Conservation (phyloP, 1,140 invertebrate genomes). For the Euwallacea similis region DNA sequence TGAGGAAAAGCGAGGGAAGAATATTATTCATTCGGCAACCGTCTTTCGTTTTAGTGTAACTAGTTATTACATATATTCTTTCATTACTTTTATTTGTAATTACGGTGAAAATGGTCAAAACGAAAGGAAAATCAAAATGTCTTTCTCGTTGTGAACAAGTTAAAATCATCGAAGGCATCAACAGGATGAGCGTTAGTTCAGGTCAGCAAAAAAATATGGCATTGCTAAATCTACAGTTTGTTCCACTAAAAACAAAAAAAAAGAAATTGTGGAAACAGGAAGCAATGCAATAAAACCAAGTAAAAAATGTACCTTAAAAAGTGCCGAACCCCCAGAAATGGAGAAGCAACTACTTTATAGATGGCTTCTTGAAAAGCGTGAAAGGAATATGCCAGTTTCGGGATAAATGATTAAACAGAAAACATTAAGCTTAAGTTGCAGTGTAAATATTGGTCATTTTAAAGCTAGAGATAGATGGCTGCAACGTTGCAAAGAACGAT, state of each 20-base stretch:
- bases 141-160: slow-evolving; percentile 13
- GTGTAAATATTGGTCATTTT: slow-evolving; percentile 18
- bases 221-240: not conserved
- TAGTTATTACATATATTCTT: no score
- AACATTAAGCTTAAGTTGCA: not conserved
- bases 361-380: slow-evolving; percentile 10
- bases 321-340: slow-evolving; percentile 8
- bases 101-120: slow-evolving; percentile 10
- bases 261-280: not conserved
- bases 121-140: slow-evolving; percentile 18
- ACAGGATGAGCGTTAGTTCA: slow-evolving; percentile 10
- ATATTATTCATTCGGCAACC: no score
- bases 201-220: slow-evolving; percentile 24
- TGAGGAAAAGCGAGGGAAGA: no score
- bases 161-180: slow-evolving; percentile 11
- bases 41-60: no score
- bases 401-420: not conserved
- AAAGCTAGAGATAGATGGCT: slow-evolving; percentile 40
- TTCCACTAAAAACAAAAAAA: slow-evolving; percentile 25
- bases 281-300: not conserved
- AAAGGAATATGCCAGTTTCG: slow-evolving; percentile 13
- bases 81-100: not conserved
- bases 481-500: slow-evolving; percentile 34
- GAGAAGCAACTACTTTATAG: slow-evolving; percentile 12
- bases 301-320: slow-evolving; percentile 23